Conservation (phyloP, 2,113 vertebrate species). For the Amblyornis subalaris region DNA sequence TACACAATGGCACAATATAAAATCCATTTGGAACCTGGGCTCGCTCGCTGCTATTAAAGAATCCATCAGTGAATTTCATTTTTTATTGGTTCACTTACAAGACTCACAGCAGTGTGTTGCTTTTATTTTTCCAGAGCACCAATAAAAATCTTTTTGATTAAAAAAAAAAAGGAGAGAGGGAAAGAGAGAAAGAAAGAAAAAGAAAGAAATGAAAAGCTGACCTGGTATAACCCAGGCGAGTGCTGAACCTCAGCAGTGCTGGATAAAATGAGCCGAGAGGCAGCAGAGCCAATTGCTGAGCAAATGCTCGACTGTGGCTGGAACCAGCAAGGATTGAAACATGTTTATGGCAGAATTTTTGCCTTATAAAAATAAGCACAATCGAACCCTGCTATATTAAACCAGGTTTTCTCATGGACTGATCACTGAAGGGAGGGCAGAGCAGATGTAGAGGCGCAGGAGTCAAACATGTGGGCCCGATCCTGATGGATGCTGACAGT, state of each 20-base stretch:
- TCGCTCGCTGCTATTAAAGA: neutral
- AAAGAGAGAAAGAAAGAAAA: neutral
- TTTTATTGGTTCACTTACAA: conserved; percentile 31
- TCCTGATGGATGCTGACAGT: fast-evolving
- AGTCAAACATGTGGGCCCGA: fast-evolving
- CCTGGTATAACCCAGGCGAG: conserved; percentile 6
- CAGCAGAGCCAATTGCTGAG: conserved; percentile 11
- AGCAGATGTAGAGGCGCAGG: neutral
- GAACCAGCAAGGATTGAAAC: neutral
- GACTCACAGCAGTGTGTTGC: neutral
- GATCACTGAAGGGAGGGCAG: neutral
- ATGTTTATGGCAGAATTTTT: neutral
- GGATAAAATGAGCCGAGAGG: neutral
- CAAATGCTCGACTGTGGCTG: neutral
- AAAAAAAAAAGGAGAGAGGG: neutral
- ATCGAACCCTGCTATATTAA: neutral
- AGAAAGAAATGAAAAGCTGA: conserved; percentile 24
- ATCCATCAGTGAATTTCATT: conserved; percentile 23
- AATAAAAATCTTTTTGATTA: conserved; percentile 49
- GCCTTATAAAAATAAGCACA: neutral
- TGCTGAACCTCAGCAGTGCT: neutral
- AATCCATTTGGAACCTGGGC: conserved; percentile 14
- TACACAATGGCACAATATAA: neutral
- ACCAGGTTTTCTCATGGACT: neutral
- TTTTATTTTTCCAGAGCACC: conserved; percentile 40